A percentile compares a stretch with the other conserved stretches of the same genome.
These are phyloP conservation scores for Epizoanthus scotinus DNA, from an alignment of 92 coral and sea anemone genomes.

Conservation along the genomic window DNA sequence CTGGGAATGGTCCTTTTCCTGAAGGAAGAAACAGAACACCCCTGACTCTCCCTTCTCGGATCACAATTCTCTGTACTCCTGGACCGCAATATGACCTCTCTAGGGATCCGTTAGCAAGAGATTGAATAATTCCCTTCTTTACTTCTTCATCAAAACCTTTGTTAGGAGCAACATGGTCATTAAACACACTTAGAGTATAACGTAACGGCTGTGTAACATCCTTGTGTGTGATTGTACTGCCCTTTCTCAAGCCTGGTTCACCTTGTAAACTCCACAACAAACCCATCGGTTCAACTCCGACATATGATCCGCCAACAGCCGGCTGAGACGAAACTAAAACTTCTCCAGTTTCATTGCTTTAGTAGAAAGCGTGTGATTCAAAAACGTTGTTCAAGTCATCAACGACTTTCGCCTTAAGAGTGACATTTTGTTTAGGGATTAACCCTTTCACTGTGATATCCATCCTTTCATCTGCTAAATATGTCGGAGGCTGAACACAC, in stretches of 20 bases:
- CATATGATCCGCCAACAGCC: conserved; percentile 40
- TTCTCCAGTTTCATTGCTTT: conserved; percentile 45
- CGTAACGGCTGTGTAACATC: conserved; percentile 39
- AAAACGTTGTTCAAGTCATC: conserved; percentile 45
- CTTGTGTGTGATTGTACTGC: conserved; percentile 34
- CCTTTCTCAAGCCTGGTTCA: background rate
- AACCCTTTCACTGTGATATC: conserved; percentile 39
- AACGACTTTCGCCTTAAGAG: conserved; percentile 36
- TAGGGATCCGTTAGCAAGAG: conserved; percentile 22
- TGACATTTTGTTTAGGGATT: conserved; percentile 18
- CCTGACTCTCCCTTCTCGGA: conserved; percentile 37
- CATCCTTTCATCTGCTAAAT: conserved; percentile 37
- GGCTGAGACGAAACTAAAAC: conserved; percentile 41
- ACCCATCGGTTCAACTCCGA: conserved; percentile 58
- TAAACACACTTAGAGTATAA: conserved; percentile 30
- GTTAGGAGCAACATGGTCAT: conserved; percentile 37
- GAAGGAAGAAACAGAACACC: conserved; percentile 50
- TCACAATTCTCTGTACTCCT: conserved; percentile 34
- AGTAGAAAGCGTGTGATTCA: conserved; percentile 47
- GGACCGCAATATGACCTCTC: conserved; percentile 31
- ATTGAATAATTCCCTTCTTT: background rate
- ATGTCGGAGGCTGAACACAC: conserved; percentile 4
- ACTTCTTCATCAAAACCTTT: conserved; percentile 14
- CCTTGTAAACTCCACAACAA: conserved; percentile 51
- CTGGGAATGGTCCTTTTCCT: conserved; percentile 58